Evolutionary conservation across 2,113 vertebrate genomes (phyloP).

Genomic region (Microcebus griseorufus): DNA sequence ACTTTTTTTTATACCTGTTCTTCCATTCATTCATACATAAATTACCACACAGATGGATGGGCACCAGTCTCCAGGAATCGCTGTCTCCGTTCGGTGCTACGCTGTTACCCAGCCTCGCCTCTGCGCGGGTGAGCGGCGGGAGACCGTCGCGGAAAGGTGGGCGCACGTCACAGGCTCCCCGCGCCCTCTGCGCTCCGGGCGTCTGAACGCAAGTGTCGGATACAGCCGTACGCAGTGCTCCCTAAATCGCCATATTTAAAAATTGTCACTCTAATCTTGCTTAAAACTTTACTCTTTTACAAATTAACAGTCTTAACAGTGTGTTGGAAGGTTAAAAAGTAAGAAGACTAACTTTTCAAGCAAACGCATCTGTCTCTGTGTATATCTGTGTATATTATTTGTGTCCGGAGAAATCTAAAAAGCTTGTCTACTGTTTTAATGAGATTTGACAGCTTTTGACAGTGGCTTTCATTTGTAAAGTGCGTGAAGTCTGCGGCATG

Average conservation of each 20-base stretch:
- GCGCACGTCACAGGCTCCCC: slow-evolving; percentile 20
- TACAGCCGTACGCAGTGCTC: slow-evolving; percentile 34
- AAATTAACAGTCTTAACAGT: slow-evolving; percentile 69
- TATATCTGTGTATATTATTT: slow-evolving; percentile 84
- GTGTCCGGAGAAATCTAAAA: slow-evolving; percentile 80
- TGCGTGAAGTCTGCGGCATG: slow-evolving; percentile 79
- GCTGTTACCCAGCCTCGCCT: neutral
- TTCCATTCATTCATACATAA: slow-evolving; percentile 69
- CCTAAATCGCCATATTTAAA: slow-evolving; percentile 26
- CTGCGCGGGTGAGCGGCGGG: slow-evolving; percentile 53
- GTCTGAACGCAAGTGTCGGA: slow-evolving; percentile 43
- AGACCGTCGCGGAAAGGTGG: slow-evolving; percentile 26
- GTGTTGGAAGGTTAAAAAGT: slow-evolving; percentile 72
- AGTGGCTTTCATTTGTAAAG: slow-evolving; percentile 79
- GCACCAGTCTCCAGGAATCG: slow-evolving; percentile 5
- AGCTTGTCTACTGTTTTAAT: slow-evolving; percentile 76
- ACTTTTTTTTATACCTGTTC: slow-evolving; percentile 71
- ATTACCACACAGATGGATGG: slow-evolving; percentile 69
- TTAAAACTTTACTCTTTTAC: slow-evolving; percentile 21
- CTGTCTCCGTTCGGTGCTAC: neutral
- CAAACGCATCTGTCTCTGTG: slow-evolving; percentile 77
- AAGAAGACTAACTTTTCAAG: slow-evolving; percentile 77
- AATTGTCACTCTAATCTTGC: slow-evolving; percentile 59
- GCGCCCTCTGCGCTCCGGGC: neutral
- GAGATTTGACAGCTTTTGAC: slow-evolving; percentile 69